These are phyloP conservation scores for Dysidea cf. avara DNA, from an alignment of 37 sponge, comb jelly and placozoan species.

Conservation along the genomic window DNA sequence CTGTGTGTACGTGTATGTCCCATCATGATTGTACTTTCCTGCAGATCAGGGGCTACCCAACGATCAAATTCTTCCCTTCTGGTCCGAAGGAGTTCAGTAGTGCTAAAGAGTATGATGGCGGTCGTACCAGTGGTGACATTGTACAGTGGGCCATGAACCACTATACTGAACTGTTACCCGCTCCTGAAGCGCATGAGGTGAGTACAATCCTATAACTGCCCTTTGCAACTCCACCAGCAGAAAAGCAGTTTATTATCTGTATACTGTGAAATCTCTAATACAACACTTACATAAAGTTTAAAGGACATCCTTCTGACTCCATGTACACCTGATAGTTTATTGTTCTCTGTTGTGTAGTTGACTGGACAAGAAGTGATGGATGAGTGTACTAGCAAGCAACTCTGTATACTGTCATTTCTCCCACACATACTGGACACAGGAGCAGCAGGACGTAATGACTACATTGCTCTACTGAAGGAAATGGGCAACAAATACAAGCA, in stretches of 20 bases:
- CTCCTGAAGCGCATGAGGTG: constrained; percentile 94
- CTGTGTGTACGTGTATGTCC: constrained; percentile 18
- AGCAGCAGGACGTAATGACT: constrained; percentile 73
- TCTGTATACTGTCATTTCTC: constrained; percentile 89
- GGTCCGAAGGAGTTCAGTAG: constrained; percentile 75
- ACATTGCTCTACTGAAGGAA: constrained; percentile 43
- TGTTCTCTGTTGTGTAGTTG: constrained; percentile 31
- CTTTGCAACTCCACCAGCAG: too few relatives aligned
- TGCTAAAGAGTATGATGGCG: constrained; percentile 90
- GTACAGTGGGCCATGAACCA: constrained; percentile 83
- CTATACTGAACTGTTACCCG: constrained; percentile 66
- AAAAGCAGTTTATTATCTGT: not conserved
- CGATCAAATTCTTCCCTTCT: constrained; percentile 95
- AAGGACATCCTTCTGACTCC: not conserved
- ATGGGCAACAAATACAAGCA: constrained; percentile 88
- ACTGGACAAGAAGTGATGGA: constrained; percentile 70
- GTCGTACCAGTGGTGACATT: constrained; percentile 79
- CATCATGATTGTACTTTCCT: not conserved
- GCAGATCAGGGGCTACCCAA: constrained; percentile 92
- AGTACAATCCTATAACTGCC: not conserved
- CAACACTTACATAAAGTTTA: constrained; percentile 5
- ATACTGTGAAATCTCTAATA: too few relatives aligned
- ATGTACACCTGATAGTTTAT: not conserved
- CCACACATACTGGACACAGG: constrained; percentile 95
- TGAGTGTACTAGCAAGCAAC: constrained; percentile 75